A percentile compares a stretch with the other conserved stretches of the same genome.
Conservation (phyloP, 2,113 vertebrate genomes). For the Callorhinus ursinus region DNA sequence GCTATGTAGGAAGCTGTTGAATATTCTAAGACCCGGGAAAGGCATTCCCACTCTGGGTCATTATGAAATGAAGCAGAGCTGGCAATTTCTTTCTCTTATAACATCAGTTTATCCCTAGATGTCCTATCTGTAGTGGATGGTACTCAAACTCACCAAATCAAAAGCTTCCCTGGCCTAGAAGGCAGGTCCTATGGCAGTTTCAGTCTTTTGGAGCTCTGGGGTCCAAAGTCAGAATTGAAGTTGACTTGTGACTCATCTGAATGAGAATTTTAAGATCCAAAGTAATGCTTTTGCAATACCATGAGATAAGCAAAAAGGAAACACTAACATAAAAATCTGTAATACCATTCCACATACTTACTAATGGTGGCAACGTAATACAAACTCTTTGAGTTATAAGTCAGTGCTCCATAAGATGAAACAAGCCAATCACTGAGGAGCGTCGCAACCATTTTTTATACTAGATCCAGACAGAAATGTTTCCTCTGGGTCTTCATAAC, state of each 20-base stretch:
- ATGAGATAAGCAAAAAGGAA: background rate
- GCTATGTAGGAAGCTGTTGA: background rate
- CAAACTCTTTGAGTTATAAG: background rate
- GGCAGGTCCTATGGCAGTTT: background rate
- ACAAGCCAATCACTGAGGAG: background rate
- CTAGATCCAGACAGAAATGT: background rate
- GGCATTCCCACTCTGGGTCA: background rate
- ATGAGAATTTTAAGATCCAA: background rate
- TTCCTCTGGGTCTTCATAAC: background rate
- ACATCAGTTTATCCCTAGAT: background rate
- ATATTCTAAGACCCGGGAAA: background rate
- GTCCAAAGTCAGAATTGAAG: background rate
- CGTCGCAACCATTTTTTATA: background rate
- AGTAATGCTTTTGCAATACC: background rate
- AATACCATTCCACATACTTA: background rate
- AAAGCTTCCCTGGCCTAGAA: background rate
- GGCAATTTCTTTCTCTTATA: background rate
- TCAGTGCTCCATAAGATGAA: conserved; percentile 1
- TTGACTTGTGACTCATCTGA: background rate
- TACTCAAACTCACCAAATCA: background rate
- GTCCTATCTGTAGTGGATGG: background rate
- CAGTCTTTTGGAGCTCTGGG: background rate
- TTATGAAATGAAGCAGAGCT: background rate
- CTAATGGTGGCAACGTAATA: background rate
- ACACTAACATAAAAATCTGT: background rate